Base-by-base conservation (phyloP, 1,140 invertebrate species). In the Bemisia tabaci region DNA sequence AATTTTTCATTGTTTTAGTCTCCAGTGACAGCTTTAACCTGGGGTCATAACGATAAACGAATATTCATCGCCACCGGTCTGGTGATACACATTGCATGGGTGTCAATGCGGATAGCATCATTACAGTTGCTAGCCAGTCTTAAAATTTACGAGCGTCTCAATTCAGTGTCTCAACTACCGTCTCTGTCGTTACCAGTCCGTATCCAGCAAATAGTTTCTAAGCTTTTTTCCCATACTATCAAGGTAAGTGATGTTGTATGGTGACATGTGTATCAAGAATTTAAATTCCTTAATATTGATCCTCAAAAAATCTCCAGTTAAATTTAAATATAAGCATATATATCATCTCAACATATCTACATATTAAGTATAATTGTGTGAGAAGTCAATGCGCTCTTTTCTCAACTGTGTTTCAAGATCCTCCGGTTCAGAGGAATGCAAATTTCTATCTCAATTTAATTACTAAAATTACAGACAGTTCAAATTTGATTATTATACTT, bases 31-130 rank as follows among this genome's bases (percentile, higher is more conserved):
- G 92, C 94, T 2, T 79, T 98, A 71, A 98, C 95, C 1, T 98
- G 95, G 95, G 96, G 94, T 27, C 95, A 98, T 80, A 95, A 96
- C 77, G 96, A 97, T 73, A 89, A 93, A 70, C 82, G 94, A 1
- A 77, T 99, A 27, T 97, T 98, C 76, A 83, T 98, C 26, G 94
- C 94, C 17, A 94, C 94, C 17, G 95, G 95, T 17, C 82, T 86
- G 9, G 85, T 88, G 72, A 86, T 91, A 71, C 94, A 96, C 76
- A 92, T 95, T 62, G 94, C 94, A 26, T 93, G 95, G 85, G 89
- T 98, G 12, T 91, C 89, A 66, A 86, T 91, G 63, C 84, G 90
- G 39, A 90, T 98, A 33, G 91, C 94, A 22, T 90, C 91, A 62
- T 79, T 97, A 64, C 92, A 97, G 76, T 79, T 95, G 63, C 80